A percentile compares a stretch with the other conserved stretches of the same genome.
Evolutionary conservation across 2,113 vertebrate genomes (phyloP).

Genomic region (Falco punctatus): DNA sequence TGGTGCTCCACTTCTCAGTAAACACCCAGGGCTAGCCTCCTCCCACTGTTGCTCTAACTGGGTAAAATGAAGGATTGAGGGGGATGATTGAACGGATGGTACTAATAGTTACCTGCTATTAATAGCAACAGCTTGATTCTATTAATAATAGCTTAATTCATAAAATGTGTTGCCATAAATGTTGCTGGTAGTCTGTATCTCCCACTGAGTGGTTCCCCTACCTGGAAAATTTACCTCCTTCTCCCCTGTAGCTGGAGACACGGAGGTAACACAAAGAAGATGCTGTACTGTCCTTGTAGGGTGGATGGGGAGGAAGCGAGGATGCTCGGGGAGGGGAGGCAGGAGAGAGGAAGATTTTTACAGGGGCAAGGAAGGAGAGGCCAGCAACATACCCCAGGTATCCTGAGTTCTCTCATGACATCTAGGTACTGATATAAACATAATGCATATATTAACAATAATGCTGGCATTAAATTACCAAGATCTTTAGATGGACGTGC

Average conservation of each 20-base stretch:
- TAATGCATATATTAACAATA: not conserved
- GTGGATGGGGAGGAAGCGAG: not conserved
- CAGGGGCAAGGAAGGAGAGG: not conserved
- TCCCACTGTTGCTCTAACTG: not conserved
- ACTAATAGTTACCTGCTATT: not conserved
- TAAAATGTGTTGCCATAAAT: not conserved
- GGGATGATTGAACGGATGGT: not conserved
- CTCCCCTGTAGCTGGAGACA: not conserved
- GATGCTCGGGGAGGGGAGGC: not conserved
- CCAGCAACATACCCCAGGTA: not conserved
- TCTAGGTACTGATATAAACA: not conserved
- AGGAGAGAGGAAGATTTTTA: not conserved
- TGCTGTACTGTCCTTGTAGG: not conserved
- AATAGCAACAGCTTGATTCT: not conserved
- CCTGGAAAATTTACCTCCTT: not conserved
- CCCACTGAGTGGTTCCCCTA: not conserved
- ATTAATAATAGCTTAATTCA: not conserved
- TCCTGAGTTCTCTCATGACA: not conserved
- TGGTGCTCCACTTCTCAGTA: not conserved
- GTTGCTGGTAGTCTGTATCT: not conserved
- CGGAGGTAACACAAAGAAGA: not conserved
- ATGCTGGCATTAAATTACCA: not conserved
- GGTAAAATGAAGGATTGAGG: not conserved
- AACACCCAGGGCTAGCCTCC: not conserved
- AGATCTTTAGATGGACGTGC: not conserved